Percentiles rank a stretch among this genome's conserved stretches.
Conservation (phyloP, 2,113 vertebrate species). For the Platycercus adscitus region DNA sequence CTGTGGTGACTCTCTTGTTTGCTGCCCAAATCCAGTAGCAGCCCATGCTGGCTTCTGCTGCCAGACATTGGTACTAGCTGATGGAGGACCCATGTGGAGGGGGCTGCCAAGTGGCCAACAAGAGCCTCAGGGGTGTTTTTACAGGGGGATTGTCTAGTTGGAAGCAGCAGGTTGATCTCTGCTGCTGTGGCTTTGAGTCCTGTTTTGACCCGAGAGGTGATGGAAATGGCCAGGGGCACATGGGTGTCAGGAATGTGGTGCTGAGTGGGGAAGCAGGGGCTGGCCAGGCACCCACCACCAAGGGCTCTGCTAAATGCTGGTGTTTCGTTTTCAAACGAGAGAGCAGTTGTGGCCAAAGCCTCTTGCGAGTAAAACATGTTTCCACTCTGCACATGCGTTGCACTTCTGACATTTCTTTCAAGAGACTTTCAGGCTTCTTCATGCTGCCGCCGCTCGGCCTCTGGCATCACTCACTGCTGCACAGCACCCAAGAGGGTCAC, state of each 20-base stretch:
- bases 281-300: not conserved
- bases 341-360: not conserved
- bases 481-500: not conserved
- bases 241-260: rapidly evolving
- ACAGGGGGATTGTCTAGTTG: not conserved
- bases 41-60: not conserved
- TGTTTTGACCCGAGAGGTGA: not conserved
- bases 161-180: not conserved
- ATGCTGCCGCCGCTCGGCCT: not conserved
- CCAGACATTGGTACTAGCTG: not conserved
- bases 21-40: not conserved
- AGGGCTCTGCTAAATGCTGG: not conserved
- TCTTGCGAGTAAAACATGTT: not conserved
- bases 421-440: not conserved
- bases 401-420: not conserved
- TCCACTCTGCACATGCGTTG: not conserved
- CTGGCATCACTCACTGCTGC: rapidly evolving
- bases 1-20: not conserved
- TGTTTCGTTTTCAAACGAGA: slow-evolving; percentile 18
- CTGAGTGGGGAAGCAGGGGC: not conserved
- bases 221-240: not conserved
- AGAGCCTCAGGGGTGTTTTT: not conserved
- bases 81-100: rapidly evolving
- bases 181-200: not conserved
- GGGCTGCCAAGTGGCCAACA: rapidly evolving